Base-by-base conservation (phyloP, 2,113 vertebrate species). In the Dasyurus viverrinus region DNA sequence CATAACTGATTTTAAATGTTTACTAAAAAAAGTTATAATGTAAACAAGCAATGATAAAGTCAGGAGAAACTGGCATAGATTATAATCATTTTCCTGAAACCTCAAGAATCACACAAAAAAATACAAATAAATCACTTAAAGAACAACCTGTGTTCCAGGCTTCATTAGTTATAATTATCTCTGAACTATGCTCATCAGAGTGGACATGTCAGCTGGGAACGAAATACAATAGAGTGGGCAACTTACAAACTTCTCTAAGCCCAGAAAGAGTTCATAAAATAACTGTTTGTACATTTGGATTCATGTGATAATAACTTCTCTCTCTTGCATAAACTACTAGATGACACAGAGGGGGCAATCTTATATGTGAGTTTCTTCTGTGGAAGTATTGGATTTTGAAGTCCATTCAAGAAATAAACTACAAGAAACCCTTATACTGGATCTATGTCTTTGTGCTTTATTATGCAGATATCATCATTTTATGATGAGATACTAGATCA, bases 81-180 rank as follows among this genome's bases (percentile, higher is more conserved):
- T 97, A 97, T 96, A 97, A 97, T 96, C 94, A 97, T 98, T 97
- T 98, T 96, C 95, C 92, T 97, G 96, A 98, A 98, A 97, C 98
- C 97, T 98, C 93, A 97, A 97, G 97, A 98, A 98, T 98, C 97
- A 98, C 97, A 97, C 97, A 98, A 96, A 93, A 98, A 95, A 94
- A 96, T 96, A 53, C 50, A 89, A 98, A 99, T 99, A 99, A 99
- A 99, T 99, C 99, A 99, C 98, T 97, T 98, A 96, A 98, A 95
- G 98, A 99, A 99, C 99, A 98, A 99, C 98, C 98, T 98, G 98
- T 98, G 98, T 98, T 99, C 98, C 98, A 98, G 98, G 98, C 99
- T 99, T 99, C 99, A 99, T 99, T 99, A 99, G 99, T 99, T 99
- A 99, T 99, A 99, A 99, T 99, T 99, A 99, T 99, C 98, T 98